Percentiles rank a stretch among this genome's conserved stretches.
phyloP scores from a whole-genome alignment of 2,888 invertebrate species.

The Eugnorisma glareosa region DNA sequence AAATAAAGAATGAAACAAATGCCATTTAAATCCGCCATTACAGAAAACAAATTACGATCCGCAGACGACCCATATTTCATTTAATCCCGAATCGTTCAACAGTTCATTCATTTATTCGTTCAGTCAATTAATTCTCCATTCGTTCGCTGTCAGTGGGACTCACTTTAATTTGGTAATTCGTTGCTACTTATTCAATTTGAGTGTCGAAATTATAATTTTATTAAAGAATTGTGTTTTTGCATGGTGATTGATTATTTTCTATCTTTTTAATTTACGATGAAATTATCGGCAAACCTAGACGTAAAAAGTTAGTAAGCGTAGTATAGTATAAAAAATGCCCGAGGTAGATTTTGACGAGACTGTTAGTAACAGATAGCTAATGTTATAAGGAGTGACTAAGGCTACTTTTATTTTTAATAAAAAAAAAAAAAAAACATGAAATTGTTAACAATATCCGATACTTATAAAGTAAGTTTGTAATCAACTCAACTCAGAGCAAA shows the following conservation, averaged over 20 bases:
- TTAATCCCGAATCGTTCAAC: constrained; percentile 52
- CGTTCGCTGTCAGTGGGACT: constrained; percentile 48
- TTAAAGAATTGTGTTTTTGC: neutral
- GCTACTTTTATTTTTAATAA: too few species aligned
- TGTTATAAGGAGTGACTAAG: too few species aligned
- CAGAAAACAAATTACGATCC: constrained; percentile 52
- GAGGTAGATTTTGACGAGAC: too few species aligned
- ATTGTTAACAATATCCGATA: too few species aligned
- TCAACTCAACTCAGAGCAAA: neutral
- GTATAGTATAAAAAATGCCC: too few species aligned
- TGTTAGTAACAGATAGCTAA: too few species aligned
- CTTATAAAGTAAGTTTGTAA: neutral
- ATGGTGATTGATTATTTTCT: neutral
- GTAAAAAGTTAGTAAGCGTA: neutral
- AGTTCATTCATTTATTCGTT: constrained; percentile 54
- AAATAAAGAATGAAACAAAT: constrained; percentile 36
- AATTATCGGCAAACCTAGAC: neutral
- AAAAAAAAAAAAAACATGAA: too few species aligned
- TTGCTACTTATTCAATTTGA: constrained; percentile 33
- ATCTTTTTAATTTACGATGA: neutral
- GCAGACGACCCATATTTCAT: constrained; percentile 52
- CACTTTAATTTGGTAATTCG: constrained; percentile 48
- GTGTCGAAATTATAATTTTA: constrained; percentile 21
- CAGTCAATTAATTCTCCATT: constrained; percentile 62
- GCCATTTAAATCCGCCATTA: constrained; percentile 40